Evolutionary conservation across 2,888 invertebrate species (phyloP).

Genomic region (Cryptosula pallasiana): DNA sequence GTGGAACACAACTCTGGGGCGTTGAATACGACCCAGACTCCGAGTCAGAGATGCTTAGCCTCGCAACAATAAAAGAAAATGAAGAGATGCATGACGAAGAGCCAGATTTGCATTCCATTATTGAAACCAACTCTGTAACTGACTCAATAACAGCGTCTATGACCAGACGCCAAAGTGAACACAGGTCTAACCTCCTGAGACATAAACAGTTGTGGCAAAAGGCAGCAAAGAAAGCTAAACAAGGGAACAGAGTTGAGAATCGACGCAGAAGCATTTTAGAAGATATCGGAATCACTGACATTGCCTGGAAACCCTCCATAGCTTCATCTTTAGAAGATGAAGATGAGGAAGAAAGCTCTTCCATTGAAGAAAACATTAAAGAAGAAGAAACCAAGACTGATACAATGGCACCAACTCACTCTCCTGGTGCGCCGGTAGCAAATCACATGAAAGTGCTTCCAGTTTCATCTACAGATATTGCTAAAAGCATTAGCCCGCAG

Average conservation of each 20-base stretch:
- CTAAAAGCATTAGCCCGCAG: neutral
- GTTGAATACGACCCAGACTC: neutral
- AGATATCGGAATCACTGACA: slow-evolving; percentile 3
- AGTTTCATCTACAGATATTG: neutral
- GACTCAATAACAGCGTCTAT: slow-evolving; percentile 13
- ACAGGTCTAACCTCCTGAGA: neutral
- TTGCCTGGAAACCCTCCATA: neutral
- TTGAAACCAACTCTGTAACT: neutral
- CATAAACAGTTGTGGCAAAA: slow-evolving; percentile 23
- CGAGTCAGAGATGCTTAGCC: neutral
- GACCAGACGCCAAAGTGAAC: neutral
- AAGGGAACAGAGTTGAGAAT: neutral
- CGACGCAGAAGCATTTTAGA: slow-evolving; percentile 21
- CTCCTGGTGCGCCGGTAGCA: neutral
- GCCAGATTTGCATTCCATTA: neutral
- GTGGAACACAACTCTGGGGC: neutral
- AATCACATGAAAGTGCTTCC: neutral
- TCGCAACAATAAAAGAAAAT: slow-evolving; percentile 3
- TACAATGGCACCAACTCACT: neutral
- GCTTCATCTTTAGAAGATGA: neutral
- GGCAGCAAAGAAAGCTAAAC: slow-evolving; percentile 14
- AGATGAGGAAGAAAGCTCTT: neutral
- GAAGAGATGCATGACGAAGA: neutral
- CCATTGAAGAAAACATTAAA: neutral
- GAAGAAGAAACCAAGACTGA: neutral